Evolutionary conservation across 2,888 invertebrate genomes (phyloP).

Genomic region (Crossocerus cetratus): DNA sequence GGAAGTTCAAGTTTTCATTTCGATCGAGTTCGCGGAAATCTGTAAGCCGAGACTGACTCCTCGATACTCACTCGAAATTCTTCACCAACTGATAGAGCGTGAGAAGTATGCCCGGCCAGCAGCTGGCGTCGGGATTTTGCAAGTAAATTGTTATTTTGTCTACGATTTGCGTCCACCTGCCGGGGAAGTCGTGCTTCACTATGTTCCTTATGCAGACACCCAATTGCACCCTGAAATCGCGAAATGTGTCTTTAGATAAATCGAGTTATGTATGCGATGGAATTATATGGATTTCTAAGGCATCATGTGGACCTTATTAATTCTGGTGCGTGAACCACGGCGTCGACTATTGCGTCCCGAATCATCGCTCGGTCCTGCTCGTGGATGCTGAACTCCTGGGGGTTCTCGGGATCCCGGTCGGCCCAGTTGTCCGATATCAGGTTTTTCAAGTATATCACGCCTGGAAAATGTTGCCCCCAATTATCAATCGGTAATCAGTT

Average conservation of each 20-base stretch:
- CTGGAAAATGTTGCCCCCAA: conserved; percentile 58
- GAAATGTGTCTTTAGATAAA: not conserved
- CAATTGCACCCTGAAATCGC: conserved; percentile 85
- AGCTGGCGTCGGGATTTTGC: conserved; percentile 91
- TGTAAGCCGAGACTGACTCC: not conserved
- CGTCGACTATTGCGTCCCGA: conserved; percentile 95
- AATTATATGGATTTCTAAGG: no score
- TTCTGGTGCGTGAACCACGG: conserved; percentile 94
- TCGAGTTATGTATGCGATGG: not conserved
- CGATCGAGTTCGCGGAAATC: no score
- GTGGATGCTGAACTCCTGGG: conserved; percentile 91
- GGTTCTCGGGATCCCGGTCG: conserved; percentile 86
- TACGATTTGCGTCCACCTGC: conserved; percentile 95
- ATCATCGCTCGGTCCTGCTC: conserved; percentile 97
- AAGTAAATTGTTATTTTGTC: conserved; percentile 96
- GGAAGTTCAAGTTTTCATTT: conserved; percentile 14
- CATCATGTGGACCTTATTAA: conserved; percentile 81
- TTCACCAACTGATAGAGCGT: conserved; percentile 97
- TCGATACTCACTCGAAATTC: conserved; percentile 83
- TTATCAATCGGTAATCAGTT: conserved; percentile 13
- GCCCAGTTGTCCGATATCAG: conserved; percentile 93
- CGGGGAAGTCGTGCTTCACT: conserved; percentile 97
- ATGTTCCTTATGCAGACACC: conserved; percentile 95
- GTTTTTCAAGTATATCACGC: conserved; percentile 98
- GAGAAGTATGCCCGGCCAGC: conserved; percentile 94